Base-by-base conservation (phyloP, 2,797 vertebrate genomes). In the Anisognathus igniventris region DNA sequence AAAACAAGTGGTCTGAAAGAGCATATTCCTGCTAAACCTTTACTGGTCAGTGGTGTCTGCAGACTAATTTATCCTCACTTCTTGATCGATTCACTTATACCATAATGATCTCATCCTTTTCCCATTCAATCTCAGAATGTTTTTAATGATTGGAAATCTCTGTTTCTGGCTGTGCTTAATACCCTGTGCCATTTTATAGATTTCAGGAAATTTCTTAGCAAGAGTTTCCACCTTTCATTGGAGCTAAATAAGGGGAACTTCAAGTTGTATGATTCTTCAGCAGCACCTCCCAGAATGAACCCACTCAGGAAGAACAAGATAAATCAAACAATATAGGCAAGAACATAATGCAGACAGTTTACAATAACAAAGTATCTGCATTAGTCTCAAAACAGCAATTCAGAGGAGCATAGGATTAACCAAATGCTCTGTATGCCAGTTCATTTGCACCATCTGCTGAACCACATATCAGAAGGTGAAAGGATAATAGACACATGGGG, bases 371-470 rank as follows among this genome's bases (percentile, higher is more conserved):
- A 91, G 68, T 72, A 92, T 82, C 40, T 92, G 61, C 77, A 82
- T 96, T 95, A 93, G 73, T 91, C 87, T 92, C 91, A 76, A 82
- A 94, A 70, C 76, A 88, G 76, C 74, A 75, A 79, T 91, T 93
- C 73, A 90, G 64, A 82, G 80, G 57, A 92, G 44, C 86, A 75
- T 13, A 87, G 87, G 83, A 94, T 96, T 96, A 93, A 92, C 75
- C 89, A 96, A 96, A 83, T 72, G 86, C 54, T 90, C 28, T 77
- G n/a, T 92, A 80, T 83, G 57, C 71, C 67, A 47, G 80, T 88
- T 94, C 51, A 15, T 95, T 93, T 95, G 67, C 82, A 96, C 92
- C 71, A 42, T 92, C 85, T 94, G 91, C 93, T 90, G 89, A 95
- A 82, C 62, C 74, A 88, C 86, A 18, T 80, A 88, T 92, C 92